phyloP scores from a whole-genome alignment of 2,888 invertebrate genomes.

The Cryptus armator region DNA sequence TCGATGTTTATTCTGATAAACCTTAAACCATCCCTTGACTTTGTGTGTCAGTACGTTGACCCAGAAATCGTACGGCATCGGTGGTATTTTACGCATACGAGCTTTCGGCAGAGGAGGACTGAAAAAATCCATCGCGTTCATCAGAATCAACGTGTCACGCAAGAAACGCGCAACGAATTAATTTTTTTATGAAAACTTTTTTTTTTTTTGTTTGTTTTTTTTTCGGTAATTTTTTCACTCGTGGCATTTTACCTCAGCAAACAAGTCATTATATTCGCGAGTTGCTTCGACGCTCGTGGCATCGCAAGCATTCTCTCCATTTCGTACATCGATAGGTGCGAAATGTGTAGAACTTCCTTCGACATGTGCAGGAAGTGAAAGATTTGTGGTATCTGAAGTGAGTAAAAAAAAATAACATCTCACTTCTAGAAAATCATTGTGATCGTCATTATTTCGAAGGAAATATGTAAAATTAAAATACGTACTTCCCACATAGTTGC shows the following conservation, averaged over 20 bases:
- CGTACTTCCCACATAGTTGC: conserved; percentile 87
- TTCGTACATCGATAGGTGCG: conserved; percentile 87
- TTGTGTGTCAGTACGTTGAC: conserved; percentile 85
- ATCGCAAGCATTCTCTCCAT: conserved; percentile 87
- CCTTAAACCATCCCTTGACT: conserved; percentile 86
- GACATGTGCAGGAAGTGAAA: conserved; percentile 87
- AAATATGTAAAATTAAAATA: conserved; percentile 61
- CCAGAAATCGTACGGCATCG: conserved; percentile 88
- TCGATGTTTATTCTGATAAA: conserved; percentile 83
- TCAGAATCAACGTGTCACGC: neutral
- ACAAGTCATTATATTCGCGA: conserved; percentile 87
- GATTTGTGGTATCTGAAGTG: conserved; percentile 86
- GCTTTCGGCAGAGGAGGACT: conserved; percentile 82
- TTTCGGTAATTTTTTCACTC: neutral
- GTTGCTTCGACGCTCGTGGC: conserved; percentile 86
- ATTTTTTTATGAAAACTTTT: neutral
- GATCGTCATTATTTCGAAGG: conserved; percentile 19
- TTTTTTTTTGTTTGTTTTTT: neutral
- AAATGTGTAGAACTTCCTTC: conserved; percentile 85
- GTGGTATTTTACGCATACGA: conserved; percentile 85
- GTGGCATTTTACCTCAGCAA: conserved; percentile 84
- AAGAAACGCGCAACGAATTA: neutral
- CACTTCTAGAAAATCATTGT: too few species aligned
- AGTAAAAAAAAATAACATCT: neutral
- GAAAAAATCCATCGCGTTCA: conserved; percentile 55